Evolutionary conservation across 23 tunicate species (phyloP).

Genomic region (Pegea sp.): DNA sequence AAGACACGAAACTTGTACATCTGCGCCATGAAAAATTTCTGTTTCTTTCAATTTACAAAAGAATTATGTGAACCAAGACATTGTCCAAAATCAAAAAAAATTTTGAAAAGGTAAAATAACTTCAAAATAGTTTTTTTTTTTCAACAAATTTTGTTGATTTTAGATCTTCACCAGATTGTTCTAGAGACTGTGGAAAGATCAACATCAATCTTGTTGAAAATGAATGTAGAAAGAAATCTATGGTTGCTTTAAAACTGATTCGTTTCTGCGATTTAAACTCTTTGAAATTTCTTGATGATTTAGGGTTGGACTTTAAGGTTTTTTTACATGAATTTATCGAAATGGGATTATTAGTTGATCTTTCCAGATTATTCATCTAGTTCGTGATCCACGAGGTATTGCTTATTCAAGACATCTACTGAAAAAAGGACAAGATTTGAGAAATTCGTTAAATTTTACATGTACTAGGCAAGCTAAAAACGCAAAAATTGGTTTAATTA

Average conservation of each 20-base stretch:
- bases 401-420: slow-evolving; percentile 27
- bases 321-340: not conserved
- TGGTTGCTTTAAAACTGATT: slow-evolving; percentile 43
- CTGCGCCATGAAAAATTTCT: slow-evolving; percentile 8
- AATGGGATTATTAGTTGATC: not conserved
- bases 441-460: slow-evolving; percentile 7
- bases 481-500: slow-evolving; percentile 7
- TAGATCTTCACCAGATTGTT: slow-evolving; percentile 10
- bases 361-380: slow-evolving; percentile 17
- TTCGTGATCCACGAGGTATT: slow-evolving; percentile 46
- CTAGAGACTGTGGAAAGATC: slow-evolving; percentile 29
- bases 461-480: slow-evolving; percentile 21
- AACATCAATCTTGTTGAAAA: slow-evolving; percentile 28
- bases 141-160: slow-evolving; percentile 8
- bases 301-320: slow-evolving; percentile 20
- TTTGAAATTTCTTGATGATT: slow-evolving; percentile 8
- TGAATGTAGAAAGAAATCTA: slow-evolving; percentile 29
- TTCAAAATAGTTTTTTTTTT: too few species aligned
- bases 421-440: slow-evolving; percentile 4
- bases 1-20: slow-evolving; percentile 1
- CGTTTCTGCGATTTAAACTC: slow-evolving; percentile 26
- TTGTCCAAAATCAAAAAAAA: slow-evolving; percentile 5
- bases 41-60: slow-evolving; percentile 25
- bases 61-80: slow-evolving; percentile 4
- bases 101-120: too few species aligned